These are phyloP conservation scores for Pseudococcus longispinus DNA, from an alignment of 2,888 invertebrate species.

Conservation along the genomic window DNA sequence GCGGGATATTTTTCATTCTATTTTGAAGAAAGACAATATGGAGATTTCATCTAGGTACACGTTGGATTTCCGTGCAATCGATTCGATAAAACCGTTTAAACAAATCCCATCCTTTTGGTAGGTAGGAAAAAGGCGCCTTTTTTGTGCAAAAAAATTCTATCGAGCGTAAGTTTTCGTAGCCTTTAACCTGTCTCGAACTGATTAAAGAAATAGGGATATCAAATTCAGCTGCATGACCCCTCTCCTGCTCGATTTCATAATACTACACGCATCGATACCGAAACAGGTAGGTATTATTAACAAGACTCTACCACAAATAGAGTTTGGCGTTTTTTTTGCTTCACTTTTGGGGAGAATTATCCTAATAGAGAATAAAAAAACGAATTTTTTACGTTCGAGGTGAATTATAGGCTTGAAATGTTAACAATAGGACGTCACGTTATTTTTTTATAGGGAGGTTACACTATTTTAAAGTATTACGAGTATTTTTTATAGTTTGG, in stretches of 20 bases:
- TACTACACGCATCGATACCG: neutral
- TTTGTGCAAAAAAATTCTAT: conserved; percentile 14
- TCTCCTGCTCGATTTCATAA: neutral
- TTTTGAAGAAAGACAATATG: neutral
- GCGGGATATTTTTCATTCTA: neutral
- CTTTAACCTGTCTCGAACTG: conserved; percentile 55
- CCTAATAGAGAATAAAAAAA: conserved; percentile 41
- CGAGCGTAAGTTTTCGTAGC: conserved; percentile 49
- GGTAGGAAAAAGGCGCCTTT: neutral
- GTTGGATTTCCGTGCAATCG: conserved; percentile 50
- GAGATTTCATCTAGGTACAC: neutral
- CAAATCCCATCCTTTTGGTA: conserved; percentile 41
- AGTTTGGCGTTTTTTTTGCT: conserved; percentile 38
- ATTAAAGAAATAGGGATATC: conserved; percentile 57
- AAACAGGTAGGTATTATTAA: conserved; percentile 56
- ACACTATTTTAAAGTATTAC: conserved; percentile 48
- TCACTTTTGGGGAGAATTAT: neutral
- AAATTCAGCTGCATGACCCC: conserved; percentile 53
- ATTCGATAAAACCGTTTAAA: conserved; percentile 52
- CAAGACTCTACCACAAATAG: conserved; percentile 54
- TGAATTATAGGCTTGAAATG: conserved; percentile 50
- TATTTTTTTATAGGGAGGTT: conserved; percentile 51
- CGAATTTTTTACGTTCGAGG: conserved; percentile 43
- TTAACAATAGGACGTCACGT: conserved; percentile 55
- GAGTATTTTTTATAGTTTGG: conserved; percentile 14